A percentile compares a stretch with the other conserved stretches of the same genome.
phyloP scores from a whole-genome alignment of 2,888 invertebrate species.

The Protonemura montana region DNA sequence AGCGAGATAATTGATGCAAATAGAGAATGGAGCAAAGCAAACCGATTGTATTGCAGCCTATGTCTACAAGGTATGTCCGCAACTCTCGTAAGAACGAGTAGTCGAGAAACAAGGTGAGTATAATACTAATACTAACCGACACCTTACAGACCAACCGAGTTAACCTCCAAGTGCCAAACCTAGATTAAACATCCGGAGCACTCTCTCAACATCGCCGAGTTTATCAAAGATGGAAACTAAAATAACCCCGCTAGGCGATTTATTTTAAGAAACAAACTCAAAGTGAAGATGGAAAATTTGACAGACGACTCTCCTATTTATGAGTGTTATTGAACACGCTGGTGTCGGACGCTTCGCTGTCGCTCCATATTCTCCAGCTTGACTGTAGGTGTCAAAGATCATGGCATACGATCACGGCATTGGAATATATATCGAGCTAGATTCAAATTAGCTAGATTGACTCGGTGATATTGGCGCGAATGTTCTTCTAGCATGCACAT shows the following conservation, averaged over 20 bases:
- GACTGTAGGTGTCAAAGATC: conserved; percentile 2
- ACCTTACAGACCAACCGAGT: not conserved
- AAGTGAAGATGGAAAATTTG: conserved; percentile 1
- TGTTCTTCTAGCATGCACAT: not conserved
- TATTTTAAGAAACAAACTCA: not conserved
- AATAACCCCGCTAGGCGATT: not conserved
- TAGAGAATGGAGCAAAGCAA: not conserved
- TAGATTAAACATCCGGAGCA: conserved; percentile 16
- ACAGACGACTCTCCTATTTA: not conserved
- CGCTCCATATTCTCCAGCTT: not conserved
- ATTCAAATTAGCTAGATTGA: not conserved
- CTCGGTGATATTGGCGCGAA: not conserved
- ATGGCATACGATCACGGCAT: not conserved
- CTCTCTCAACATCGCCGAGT: conserved; percentile 18
- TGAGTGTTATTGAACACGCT: not conserved
- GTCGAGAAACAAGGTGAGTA: not conserved
- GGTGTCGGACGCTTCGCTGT: not conserved
- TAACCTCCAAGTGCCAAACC: conserved; percentile 20
- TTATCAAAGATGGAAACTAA: conserved; percentile 17
- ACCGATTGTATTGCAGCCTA: not conserved
- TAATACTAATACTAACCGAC: not conserved
- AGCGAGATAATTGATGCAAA: too few relatives aligned
- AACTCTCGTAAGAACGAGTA: not conserved
- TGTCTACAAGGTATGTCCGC: not conserved
- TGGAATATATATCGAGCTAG: not conserved